Evolutionary conservation across 2,888 invertebrate species (phyloP), one percentile per base, ranked within the genome.

Genomic region (Alviniconcha strummeri): DNA sequence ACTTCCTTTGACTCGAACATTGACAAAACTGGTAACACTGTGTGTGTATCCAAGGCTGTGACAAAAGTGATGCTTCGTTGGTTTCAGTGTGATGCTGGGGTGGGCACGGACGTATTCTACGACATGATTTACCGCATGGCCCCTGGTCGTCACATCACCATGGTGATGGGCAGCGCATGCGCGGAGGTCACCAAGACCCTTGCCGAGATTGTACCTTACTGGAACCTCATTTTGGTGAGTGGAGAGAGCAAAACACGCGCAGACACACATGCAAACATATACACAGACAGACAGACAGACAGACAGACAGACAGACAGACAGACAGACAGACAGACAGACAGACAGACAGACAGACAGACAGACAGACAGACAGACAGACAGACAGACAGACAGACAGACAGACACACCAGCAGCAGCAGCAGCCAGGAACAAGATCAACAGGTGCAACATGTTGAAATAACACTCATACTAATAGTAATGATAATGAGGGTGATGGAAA

Each of bases 131-230:
- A 98, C 94, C 96, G 96, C 88, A 95, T 96, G 71, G 95, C 96
- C 76, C 64, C 80, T 5, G 90, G 91, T 57, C 87, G 89, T n/a
- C 85, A 88, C 52, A 91, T 97, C 96, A 95, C 96, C 86, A 96
- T 97, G 95, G 94, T 98, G 81, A 94, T 98, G 83, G 98, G 98
- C n/a, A 96, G 97, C 1, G 96, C 97, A 5, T 97, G 97, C 93
- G 97, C 97, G 0, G 97, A 97, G 91, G 98, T 98, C 83, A 97
- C 97, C 0, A 97, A 98, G 94, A 97, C 97, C 91, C 95, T 98
- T 86, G 98, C 97, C 64, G 97, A 97, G 94, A 96, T 98, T 84
- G 97, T 97, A 57, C 97, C 97, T 7, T 97, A 97, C 92, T 98
- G 97, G 97, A 98, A 97, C 93, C 96, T 98, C 89, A 96, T 98